Conservation (phyloP, 2,888 invertebrate species). For the Tinea semifulvella region DNA sequence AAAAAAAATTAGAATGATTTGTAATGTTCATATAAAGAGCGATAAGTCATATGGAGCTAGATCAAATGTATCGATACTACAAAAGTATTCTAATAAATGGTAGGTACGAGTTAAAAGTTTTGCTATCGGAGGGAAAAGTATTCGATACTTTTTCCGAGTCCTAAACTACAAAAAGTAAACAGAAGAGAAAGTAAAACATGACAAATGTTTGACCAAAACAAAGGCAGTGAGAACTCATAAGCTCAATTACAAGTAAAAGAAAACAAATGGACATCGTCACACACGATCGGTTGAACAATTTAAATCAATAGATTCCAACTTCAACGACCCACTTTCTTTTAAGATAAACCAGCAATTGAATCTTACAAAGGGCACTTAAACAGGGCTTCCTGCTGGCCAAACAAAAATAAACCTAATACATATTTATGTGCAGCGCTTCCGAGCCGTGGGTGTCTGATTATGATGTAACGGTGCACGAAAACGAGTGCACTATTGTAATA, state of each 20-base stretch:
- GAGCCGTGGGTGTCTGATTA: constrained; percentile 17
- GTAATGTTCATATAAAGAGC: too few relatives aligned
- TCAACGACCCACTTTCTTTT: constrained; percentile 10
- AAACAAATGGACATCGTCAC: background rate
- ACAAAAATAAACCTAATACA: constrained; percentile 15
- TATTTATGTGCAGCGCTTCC: constrained; percentile 14
- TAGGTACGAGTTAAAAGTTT: too few relatives aligned
- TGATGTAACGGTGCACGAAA: constrained; percentile 18
- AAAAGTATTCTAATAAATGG: too few relatives aligned
- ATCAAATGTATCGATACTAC: too few relatives aligned
- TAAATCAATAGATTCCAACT: constrained; percentile 6
- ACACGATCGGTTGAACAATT: background rate
- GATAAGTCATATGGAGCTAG: too few relatives aligned
- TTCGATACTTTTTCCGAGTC: too few relatives aligned
- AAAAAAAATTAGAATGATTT: too few relatives aligned
- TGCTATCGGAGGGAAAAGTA: too few relatives aligned
- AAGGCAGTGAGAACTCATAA: background rate
- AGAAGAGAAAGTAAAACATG: constrained; percentile 1
- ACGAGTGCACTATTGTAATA: too few relatives aligned
- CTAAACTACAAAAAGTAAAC: constrained; percentile 6
- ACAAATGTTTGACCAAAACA: background rate
- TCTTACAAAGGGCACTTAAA: constrained; percentile 14
- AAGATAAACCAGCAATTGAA: constrained; percentile 12
- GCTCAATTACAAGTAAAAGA: background rate
- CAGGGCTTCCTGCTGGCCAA: constrained; percentile 9